These are phyloP conservation scores for Drosophila obscura DNA, from an alignment of 1,140 invertebrate genomes.

Conservation along the genomic window DNA sequence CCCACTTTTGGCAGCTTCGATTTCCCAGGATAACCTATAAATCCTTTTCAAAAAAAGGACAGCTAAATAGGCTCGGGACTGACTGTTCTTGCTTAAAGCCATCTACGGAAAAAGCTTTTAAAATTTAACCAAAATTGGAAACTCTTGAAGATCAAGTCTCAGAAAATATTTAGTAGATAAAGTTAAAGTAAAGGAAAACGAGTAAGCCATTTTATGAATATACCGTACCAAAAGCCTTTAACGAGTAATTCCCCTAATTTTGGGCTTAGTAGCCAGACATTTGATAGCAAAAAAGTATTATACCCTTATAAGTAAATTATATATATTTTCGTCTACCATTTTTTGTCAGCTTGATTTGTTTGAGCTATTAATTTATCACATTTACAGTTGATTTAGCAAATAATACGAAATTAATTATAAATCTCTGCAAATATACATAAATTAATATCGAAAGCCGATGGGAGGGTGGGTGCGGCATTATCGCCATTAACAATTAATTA, in stretches of 20 bases:
- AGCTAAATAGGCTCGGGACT: not conserved
- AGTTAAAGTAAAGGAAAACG: too few species aligned
- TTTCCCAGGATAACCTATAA: constrained; percentile 47
- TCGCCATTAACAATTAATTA: constrained; percentile 79
- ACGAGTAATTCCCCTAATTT: too few species aligned
- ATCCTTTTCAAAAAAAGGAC: constrained; percentile 30
- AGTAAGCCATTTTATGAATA: too few species aligned
- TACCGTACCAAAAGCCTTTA: too few species aligned
- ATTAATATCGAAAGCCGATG: constrained; percentile 45
- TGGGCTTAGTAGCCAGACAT: too few species aligned
- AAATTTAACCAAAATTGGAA: not conserved
- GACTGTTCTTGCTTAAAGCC: constrained; percentile 32
- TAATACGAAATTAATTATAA: constrained; percentile 72
- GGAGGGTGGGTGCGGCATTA: constrained; percentile 30
- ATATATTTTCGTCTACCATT: constrained; percentile 10
- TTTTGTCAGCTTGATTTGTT: constrained; percentile 41
- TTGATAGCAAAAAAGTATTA: constrained; percentile 21
- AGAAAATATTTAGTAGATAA: too few species aligned
- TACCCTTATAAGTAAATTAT: not conserved
- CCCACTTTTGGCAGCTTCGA: constrained; percentile 38
- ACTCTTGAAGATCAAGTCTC: not conserved
- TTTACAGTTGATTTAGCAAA: constrained; percentile 73
- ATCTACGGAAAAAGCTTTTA: too few species aligned
- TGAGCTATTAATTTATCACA: constrained; percentile 74
- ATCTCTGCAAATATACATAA: constrained; percentile 48